Evolutionary conservation across 2,888 invertebrate species (phyloP), one percentile per base, ranked within the genome.

Genomic region (Thera britannica): DNA sequence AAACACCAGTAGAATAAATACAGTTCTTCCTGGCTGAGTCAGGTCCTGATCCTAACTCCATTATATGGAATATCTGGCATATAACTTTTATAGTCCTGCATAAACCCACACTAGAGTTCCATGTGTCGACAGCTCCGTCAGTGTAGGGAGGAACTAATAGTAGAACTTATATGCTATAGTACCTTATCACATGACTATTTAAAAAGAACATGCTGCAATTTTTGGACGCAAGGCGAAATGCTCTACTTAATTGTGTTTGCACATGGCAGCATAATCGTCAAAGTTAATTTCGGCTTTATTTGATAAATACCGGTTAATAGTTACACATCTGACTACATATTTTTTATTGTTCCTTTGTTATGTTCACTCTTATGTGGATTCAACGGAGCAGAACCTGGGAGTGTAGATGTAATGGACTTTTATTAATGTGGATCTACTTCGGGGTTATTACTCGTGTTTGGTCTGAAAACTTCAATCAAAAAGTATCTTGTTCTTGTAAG

Each of bases 351-450:
- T 57, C 70, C 68, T 68, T 73, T 73, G 73, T 73, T 69, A 68
- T 68, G 64, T 62, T 70, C 55, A 60, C 59, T 61, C 68, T 66
- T 69, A 68, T 35, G 48, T 59, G 48, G 55, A 64, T 63, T 67
- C 71, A 62, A 35, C 72, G 57, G 58, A 51, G 69, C 74, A 59
- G 68, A 73, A 73, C 72, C 63, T 73, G 72, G 74, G 72, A 73
- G 71, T 67, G 72, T 68, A 65, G 60, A 51, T 65, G 67, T 67
- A 66, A 63, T 68, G 58, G 52, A 64, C 57, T 61, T 58, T 65
- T 41, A 68, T 58, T 54, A 57, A 65, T 51, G 49, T 54, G 51
- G n/a, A 44, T 41, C 8, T 44, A 61, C 60, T 51, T 48, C 12
- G 41, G n/a, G 36, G 38, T 12, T 36, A 2, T 11, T 9, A 8